phyloP scores from a whole-genome alignment of 2,797 vertebrate genomes.

The Poecilia picta region DNA sequence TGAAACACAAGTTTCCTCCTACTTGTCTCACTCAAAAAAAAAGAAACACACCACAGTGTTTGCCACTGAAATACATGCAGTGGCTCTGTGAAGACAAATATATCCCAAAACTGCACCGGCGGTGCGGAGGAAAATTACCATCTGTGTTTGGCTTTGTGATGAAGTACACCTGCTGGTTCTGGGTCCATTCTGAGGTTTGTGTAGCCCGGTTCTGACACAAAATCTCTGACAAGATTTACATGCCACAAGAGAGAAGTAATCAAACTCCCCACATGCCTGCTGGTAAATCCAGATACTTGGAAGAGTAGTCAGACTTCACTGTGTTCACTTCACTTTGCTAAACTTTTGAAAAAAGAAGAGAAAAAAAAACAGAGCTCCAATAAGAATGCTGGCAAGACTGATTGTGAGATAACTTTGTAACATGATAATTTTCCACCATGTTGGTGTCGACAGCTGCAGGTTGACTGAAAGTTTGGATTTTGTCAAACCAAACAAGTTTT shows the following conservation, averaged over 20 bases:
- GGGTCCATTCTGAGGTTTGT: slow-evolving; percentile 36
- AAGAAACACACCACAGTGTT: slow-evolving; percentile 21
- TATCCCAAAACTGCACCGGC: slow-evolving; percentile 35
- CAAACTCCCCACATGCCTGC: slow-evolving; percentile 29
- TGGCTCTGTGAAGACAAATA: slow-evolving; percentile 42
- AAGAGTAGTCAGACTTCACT: slow-evolving; percentile 38
- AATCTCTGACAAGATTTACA: slow-evolving; percentile 50
- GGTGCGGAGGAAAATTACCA: slow-evolving; percentile 36
- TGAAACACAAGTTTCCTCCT: slow-evolving; percentile 63
- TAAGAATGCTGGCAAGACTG: background rate
- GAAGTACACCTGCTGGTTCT: slow-evolving; percentile 54
- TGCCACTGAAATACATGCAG: slow-evolving; percentile 39
- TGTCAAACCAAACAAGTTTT: background rate
- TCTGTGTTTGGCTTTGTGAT: slow-evolving; percentile 54
- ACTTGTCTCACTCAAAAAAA: slow-evolving; percentile 57
- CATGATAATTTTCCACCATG: background rate
- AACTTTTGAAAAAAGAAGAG: slow-evolving; percentile 16
- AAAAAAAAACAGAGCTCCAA: background rate
- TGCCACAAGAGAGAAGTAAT: slow-evolving; percentile 30
- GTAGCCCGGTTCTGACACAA: slow-evolving; percentile 44
- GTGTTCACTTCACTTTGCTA: slow-evolving; percentile 17
- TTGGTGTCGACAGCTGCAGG: background rate
- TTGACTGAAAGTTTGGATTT: background rate
- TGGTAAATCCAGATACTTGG: slow-evolving; percentile 32
- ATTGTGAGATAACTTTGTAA: background rate